Base-by-base conservation (phyloP, 2,888 invertebrate species). In the Mesorhabditis spiculigera region DNA sequence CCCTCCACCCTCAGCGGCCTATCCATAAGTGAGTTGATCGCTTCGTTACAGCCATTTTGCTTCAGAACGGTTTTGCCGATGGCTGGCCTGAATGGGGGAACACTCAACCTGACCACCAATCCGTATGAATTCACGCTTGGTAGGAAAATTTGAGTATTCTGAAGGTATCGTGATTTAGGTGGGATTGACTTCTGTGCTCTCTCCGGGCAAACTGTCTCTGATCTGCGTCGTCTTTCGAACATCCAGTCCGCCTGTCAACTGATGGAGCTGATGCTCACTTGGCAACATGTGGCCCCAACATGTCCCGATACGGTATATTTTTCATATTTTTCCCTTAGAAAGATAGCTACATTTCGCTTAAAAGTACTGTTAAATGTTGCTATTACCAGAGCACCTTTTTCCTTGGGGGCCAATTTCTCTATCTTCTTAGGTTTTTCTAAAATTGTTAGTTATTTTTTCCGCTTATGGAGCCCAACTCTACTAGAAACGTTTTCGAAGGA, bases 271-370 rank as follows among this genome's bases (percentile, higher is more conserved):
- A 92, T 93, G 16, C 87, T 97, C 43, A 87, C 90, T 69, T 97
- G 95, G 95, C 91, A 92, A 44, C 96, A 96, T 86, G 86, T 94
- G 45, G 92, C 93, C 0, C 97, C 97, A 0, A 95, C 95, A 4
- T 92, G 93, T 58, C 97, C 97, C 0, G 96, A 97, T 86, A 95
- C 95, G 0, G 89, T 96, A 62, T 28, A 28, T 28, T 28, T 28
- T 28, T 28, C 28, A 28, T 28, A 28, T 28, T 28, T 28, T 28
- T 28, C 28, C 28, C 28, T 28, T 28, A 28, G 28, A 28, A 28
- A 28, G 28, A 28, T 28, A 28, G 28, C 28, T 28, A 28, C 28
- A 28, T 28, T 28, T 28, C 3, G 28, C 28, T 28, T 28, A 28
- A 28, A 28, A 28, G 28, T 28, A 28, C 28, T 28, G 28, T 28